phyloP scores from a whole-genome alignment of 2,797 vertebrate species.

The Muscicapa striata region DNA sequence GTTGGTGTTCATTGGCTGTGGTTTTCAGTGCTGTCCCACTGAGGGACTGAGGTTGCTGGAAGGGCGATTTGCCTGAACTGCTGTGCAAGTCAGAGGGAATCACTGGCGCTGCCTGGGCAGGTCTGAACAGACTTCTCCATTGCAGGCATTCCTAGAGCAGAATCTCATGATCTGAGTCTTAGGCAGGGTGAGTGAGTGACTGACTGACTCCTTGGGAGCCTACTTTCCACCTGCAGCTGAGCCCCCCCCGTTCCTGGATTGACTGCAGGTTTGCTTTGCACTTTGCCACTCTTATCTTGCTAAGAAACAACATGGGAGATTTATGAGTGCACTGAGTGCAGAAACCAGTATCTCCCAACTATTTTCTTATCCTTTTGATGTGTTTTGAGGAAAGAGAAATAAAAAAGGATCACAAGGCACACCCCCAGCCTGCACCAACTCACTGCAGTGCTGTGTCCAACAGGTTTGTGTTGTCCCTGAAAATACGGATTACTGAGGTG shows the following conservation, averaged over 20 bases:
- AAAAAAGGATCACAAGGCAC: neutral
- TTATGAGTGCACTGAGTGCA: neutral
- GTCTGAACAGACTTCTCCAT: constrained; percentile 20
- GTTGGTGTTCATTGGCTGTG: neutral
- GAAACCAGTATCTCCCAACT: neutral
- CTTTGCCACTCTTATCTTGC: neutral
- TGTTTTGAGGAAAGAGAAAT: neutral
- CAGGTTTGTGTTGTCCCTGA: neutral
- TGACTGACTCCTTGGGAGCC: rapidly evolving
- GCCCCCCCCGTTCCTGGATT: neutral
- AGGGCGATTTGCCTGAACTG: neutral
- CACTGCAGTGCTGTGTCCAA: neutral
- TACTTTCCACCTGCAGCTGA: neutral
- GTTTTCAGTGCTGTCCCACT: neutral
- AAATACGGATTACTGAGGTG: neutral
- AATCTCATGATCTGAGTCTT: neutral
- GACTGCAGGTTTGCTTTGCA: neutral
- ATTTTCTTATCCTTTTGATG: neutral
- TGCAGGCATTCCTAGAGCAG: constrained; percentile 3
- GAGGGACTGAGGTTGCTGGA: neutral
- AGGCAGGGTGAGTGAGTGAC: neutral
- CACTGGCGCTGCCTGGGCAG: neutral
- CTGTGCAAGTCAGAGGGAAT: neutral
- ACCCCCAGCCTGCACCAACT: neutral
- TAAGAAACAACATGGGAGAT: neutral